Conservation (phyloP, 2,113 vertebrate genomes). For the Catharus minimus region DNA sequence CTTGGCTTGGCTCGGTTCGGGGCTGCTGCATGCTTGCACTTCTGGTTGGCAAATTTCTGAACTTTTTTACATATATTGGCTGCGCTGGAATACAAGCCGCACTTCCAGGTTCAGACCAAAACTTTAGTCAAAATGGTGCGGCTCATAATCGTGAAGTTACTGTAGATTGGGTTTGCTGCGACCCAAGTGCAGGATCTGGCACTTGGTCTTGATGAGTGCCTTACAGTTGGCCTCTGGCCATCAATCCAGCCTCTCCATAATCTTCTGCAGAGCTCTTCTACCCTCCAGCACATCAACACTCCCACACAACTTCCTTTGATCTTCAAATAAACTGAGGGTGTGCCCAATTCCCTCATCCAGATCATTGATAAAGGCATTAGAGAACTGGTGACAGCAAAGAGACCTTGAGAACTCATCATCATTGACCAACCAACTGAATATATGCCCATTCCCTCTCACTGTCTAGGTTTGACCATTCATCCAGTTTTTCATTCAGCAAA, state of each 20-base stretch:
- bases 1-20: no score
- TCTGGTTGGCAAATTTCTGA: no score
- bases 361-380: neutral
- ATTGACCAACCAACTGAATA: neutral
- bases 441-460: neutral
- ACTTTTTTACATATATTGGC: no score
- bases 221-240: neutral
- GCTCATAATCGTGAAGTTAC: no score
- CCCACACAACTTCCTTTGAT: neutral
- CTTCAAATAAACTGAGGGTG: fast-evolving
- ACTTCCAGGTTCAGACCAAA: no score
- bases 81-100: no score
- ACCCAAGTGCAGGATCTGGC: fast-evolving
- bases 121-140: no score
- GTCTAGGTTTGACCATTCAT: fast-evolving
- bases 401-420: neutral
- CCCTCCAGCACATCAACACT: neutral
- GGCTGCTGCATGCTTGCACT: no score
- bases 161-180: neutral
- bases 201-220: fast-evolving
- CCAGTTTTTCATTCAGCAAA: neutral
- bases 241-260: neutral
- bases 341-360: neutral
- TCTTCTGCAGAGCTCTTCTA: neutral
- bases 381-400: neutral